Conservation (phyloP, 1,140 invertebrate genomes). For the Prorops nasuta region DNA sequence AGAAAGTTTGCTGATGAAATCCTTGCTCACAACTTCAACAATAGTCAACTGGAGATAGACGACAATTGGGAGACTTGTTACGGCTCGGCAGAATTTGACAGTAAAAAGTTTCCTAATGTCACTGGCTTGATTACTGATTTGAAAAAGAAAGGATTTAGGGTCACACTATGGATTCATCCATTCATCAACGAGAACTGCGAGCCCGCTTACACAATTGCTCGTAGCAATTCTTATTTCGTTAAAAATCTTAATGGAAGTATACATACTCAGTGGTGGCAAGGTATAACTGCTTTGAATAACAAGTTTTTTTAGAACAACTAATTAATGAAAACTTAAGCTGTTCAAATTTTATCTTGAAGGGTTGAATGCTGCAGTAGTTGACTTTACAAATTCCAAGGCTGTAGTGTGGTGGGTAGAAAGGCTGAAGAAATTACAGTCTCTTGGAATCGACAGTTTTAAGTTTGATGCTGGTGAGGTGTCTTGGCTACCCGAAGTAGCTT, state of each 20-base stretch:
- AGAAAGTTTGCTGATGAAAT: conserved; percentile 74
- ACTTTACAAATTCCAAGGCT: conserved; percentile 76
- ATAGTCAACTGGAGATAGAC: conserved; percentile 87
- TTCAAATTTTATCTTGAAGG: conserved; percentile 15
- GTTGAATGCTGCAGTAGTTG: conserved; percentile 63
- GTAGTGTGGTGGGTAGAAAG: conserved; percentile 72
- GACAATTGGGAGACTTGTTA: conserved; percentile 90
- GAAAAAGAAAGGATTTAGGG: conserved; percentile 66
- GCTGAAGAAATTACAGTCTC: conserved; percentile 60
- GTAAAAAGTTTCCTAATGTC: conserved; percentile 72
- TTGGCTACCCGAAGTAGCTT: conserved; percentile 60
- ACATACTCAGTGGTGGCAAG: conserved; percentile 82
- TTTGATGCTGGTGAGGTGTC: conserved; percentile 87
- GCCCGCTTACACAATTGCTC: conserved; percentile 60
- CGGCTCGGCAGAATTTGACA: conserved; percentile 74
- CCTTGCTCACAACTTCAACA: conserved; percentile 65
- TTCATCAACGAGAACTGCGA: conserved; percentile 80
- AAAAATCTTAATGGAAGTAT: conserved; percentile 59
- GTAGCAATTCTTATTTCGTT: conserved; percentile 63
- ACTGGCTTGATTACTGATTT: conserved; percentile 59
- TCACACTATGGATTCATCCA: conserved; percentile 87
- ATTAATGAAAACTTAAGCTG: not conserved
- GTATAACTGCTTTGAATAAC: conserved; percentile 33
- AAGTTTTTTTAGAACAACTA: not conserved
- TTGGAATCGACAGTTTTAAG: conserved; percentile 83